Conservation (phyloP, 2,888 invertebrate species). For the Orthonevra nobilis region DNA sequence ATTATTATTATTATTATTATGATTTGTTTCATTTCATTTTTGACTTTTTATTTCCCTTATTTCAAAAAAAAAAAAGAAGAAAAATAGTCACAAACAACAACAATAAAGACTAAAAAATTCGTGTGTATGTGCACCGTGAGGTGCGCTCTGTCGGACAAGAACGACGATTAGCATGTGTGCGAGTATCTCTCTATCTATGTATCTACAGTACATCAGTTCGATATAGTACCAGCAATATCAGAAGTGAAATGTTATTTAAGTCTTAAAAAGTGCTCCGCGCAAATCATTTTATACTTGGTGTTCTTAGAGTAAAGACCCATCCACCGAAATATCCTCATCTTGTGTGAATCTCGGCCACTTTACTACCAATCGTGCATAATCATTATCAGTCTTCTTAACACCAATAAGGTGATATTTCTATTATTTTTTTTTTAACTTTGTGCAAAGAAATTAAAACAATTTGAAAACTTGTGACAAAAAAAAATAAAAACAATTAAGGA, state of each 20-base stretch:
- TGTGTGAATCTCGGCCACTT: conserved; percentile 34
- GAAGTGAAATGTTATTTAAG: conserved; percentile 79
- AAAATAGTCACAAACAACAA: too few relatives aligned
- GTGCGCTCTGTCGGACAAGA: conserved; percentile 66
- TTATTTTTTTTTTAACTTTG: too few relatives aligned
- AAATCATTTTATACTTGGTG: conserved; percentile 80
- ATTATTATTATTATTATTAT: conserved; percentile 61
- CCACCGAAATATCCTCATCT: conserved; percentile 47
- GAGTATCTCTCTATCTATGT: conserved; percentile 62
- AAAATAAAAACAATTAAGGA: background rate
- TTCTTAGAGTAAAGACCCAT: conserved; percentile 79
- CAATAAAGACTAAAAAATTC: conserved; percentile 46
- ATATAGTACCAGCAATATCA: conserved; percentile 71
- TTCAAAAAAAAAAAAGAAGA: too few relatives aligned
- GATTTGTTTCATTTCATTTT: conserved; percentile 67
- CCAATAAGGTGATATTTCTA: too few relatives aligned
- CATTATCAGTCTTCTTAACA: too few relatives aligned
- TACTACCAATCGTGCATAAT: too few relatives aligned
- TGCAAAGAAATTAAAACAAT: too few relatives aligned
- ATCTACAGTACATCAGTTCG: conserved; percentile 69
- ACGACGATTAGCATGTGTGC: conserved; percentile 67
- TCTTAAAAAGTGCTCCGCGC: conserved; percentile 80
- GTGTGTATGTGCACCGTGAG: conserved; percentile 53
- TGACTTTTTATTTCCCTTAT: conserved; percentile 17
- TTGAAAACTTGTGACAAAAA: background rate